Evolutionary conservation across 2,113 vertebrate species (phyloP).

Genomic region (Mungos mungo): DNA sequence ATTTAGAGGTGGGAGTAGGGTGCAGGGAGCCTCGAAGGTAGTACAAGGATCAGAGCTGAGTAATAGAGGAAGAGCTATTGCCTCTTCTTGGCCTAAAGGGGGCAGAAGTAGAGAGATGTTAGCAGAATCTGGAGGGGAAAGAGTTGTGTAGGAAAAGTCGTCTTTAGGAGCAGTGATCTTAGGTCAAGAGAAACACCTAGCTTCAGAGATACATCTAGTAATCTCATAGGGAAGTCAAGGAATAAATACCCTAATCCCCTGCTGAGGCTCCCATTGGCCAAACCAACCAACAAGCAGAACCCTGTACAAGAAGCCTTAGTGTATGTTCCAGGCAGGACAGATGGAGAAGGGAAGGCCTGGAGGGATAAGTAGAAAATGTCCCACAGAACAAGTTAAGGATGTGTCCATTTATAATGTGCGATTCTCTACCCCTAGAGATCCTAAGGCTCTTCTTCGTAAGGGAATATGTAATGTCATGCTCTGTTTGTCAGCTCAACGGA

Average conservation of each 20-base stretch:
- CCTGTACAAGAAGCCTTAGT: not conserved
- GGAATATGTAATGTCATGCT: constrained; percentile 75
- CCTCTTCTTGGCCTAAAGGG: not conserved
- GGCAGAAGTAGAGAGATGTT: not conserved
- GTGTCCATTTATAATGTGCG: constrained; percentile 50
- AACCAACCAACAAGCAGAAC: not conserved
- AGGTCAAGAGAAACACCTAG: not conserved
- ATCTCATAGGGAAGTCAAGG: not conserved
- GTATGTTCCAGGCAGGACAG: not conserved
- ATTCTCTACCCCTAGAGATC: constrained; percentile 68
- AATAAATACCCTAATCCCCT: not conserved
- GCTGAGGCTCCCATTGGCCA: not conserved
- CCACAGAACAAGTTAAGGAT: not conserved
- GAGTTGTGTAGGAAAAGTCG: not conserved
- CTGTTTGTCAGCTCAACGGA: constrained; percentile 81
- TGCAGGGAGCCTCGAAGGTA: not conserved
- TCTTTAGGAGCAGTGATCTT: not conserved
- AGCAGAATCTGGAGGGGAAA: not conserved
- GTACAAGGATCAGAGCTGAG: not conserved
- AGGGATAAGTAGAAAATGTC: not conserved
- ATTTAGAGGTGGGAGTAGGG: not conserved
- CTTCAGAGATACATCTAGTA: not conserved
- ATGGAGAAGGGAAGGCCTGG: accelerated
- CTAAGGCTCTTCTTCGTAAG: constrained; percentile 75
- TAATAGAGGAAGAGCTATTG: not conserved